Percentiles rank a stretch among this genome's conserved stretches.
phyloP scores from a whole-genome alignment of 2,797 vertebrate species.

The Sebastes variabilis region DNA sequence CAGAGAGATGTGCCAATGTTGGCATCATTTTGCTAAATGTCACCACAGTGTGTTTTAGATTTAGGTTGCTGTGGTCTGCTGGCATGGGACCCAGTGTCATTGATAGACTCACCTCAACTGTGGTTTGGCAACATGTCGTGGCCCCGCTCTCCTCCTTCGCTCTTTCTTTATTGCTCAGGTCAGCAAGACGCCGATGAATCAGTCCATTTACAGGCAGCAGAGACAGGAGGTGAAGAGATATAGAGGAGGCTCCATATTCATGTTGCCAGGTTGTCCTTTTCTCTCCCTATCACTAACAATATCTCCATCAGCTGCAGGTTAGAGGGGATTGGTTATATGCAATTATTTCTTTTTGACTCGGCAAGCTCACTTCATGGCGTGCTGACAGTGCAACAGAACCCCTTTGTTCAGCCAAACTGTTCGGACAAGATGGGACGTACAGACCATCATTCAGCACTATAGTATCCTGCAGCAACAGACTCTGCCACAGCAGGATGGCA shows the following conservation, averaged over 20 bases:
- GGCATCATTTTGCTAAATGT: slow-evolving; percentile 22
- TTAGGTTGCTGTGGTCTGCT: slow-evolving; percentile 21
- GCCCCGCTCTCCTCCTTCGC: background rate
- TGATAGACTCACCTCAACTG: slow-evolving; percentile 41
- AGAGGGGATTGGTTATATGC: background rate
- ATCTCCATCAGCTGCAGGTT: slow-evolving; percentile 5
- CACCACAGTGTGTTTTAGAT: slow-evolving; percentile 25
- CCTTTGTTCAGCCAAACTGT: background rate
- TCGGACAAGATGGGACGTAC: background rate
- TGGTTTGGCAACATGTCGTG: slow-evolving; percentile 27
- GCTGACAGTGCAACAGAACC: slow-evolving; percentile 5
- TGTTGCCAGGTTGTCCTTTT: slow-evolving; percentile 28
- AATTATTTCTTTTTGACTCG: slow-evolving; percentile 15
- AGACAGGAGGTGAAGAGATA: slow-evolving; percentile 15
- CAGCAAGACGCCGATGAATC: slow-evolving; percentile 51
- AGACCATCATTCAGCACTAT: background rate
- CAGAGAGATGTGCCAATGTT: slow-evolving; percentile 16
- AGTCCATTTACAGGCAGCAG: slow-evolving; percentile 32
- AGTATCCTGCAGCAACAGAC: slow-evolving; percentile 9
- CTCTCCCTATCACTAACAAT: background rate
- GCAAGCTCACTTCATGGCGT: background rate
- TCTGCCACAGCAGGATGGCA: background rate
- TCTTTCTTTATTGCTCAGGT: slow-evolving; percentile 53
- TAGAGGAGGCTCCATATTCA: slow-evolving; percentile 7
- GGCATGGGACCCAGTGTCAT: slow-evolving; percentile 26